Conservation (phyloP, 2,888 invertebrate species). For the Criorhina ranunculi region DNA sequence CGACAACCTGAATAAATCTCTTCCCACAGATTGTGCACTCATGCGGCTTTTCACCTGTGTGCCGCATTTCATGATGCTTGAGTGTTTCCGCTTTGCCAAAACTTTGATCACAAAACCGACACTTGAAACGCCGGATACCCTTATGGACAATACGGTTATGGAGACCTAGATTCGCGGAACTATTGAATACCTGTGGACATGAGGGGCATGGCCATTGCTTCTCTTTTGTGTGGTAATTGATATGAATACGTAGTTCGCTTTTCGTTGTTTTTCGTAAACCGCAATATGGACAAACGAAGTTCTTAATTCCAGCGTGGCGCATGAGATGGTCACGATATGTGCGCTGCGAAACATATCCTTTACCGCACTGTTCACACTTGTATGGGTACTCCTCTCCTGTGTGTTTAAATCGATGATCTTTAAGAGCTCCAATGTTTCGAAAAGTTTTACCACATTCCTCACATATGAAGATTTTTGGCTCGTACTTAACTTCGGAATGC, state of each 20-base stretch:
- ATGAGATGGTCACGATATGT: slow-evolving; percentile 79
- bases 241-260: slow-evolving; percentile 78
- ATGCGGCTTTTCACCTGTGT: slow-evolving; percentile 79
- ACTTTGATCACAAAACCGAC: slow-evolving; percentile 78
- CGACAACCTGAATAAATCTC: slow-evolving; percentile 79
- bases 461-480: slow-evolving; percentile 78
- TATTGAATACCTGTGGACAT: slow-evolving; percentile 78
- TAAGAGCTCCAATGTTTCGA: slow-evolving; percentile 82
- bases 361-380: slow-evolving; percentile 81
- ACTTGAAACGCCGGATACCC: slow-evolving; percentile 78
- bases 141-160: slow-evolving; percentile 79
- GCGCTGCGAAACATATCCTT: slow-evolving; percentile 78
- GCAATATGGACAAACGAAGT: slow-evolving; percentile 80
- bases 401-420: slow-evolving; percentile 80
- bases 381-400: slow-evolving; percentile 78
- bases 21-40: slow-evolving; percentile 78
- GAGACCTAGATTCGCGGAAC: slow-evolving; percentile 77
- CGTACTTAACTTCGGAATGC: slow-evolving; percentile 79
- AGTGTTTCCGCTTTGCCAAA: slow-evolving; percentile 79
- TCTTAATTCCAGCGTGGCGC: slow-evolving; percentile 79
- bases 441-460: slow-evolving; percentile 83
- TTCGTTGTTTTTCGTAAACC: slow-evolving; percentile 78
- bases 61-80: slow-evolving; percentile 79
- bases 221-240: slow-evolving; percentile 79
- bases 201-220: slow-evolving; percentile 78